Conservation (phyloP, 2,888 invertebrate species). For the Megaustenia siamemsis region DNA sequence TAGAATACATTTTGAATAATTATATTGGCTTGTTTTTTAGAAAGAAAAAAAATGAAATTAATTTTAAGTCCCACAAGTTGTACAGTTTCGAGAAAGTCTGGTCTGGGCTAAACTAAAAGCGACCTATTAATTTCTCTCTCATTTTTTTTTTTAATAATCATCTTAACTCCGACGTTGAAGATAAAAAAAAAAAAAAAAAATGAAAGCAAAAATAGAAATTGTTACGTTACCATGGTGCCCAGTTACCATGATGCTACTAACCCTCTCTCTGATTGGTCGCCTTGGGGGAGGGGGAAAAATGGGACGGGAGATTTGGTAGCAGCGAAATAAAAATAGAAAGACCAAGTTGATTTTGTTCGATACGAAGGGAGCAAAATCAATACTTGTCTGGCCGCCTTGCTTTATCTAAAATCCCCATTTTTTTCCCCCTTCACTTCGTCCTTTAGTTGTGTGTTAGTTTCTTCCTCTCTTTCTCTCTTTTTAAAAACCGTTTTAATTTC, state of each 20-base stretch:
- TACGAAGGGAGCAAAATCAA: slow-evolving; percentile 28
- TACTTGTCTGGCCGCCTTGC: slow-evolving; percentile 9
- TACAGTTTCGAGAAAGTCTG: too few species aligned
- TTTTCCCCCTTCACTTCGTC: background rate
- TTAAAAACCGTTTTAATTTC: too few species aligned
- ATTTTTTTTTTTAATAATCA: too few species aligned
- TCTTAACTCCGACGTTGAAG: too few species aligned
- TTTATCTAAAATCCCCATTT: slow-evolving; percentile 23
- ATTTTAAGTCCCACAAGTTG: too few species aligned
- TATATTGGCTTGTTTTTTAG: too few species aligned
- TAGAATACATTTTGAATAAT: too few species aligned
- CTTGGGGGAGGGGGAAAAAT: slow-evolving; percentile 7
- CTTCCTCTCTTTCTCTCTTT: background rate
- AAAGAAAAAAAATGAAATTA: too few species aligned
- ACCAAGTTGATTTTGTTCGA: slow-evolving; percentile 25
- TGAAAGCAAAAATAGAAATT: background rate
- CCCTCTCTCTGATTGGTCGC: slow-evolving; percentile 33
- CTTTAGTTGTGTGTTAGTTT: background rate
- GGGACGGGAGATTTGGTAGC: slow-evolving; percentile 28
- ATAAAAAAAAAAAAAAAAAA: background rate
- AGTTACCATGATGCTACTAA: background rate
- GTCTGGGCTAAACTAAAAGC: background rate
- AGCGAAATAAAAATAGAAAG: slow-evolving; percentile 24
- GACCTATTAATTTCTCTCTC: too few species aligned
- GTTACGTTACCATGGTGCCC: slow-evolving; percentile 37